phyloP scores from a whole-genome alignment of 2,113 vertebrate species.

The Motacilla tschutschensis region DNA sequence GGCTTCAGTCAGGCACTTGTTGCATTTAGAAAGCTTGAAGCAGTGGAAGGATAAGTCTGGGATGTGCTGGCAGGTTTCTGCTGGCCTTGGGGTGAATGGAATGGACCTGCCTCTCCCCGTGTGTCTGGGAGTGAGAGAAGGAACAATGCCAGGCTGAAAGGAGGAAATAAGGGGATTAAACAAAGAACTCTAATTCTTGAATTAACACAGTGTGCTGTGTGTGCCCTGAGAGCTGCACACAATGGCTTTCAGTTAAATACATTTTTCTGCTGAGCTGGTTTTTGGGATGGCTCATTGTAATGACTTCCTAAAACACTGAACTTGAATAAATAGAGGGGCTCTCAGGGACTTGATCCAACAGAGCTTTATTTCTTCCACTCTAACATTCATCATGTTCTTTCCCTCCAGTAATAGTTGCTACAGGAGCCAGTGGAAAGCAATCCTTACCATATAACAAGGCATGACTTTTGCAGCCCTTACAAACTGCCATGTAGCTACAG shows the following conservation, averaged over 20 bases:
- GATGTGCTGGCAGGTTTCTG: not conserved
- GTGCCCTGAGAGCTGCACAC: conserved; percentile 20
- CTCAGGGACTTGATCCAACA: not conserved
- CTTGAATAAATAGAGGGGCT: conserved; percentile 1
- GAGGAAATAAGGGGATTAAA: conserved; percentile 45
- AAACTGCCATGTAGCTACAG: not conserved
- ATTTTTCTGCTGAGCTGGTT: conserved; percentile 41
- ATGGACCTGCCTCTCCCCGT: not conserved
- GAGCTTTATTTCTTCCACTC: conserved; percentile 26
- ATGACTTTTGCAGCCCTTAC: not conserved
- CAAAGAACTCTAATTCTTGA: conserved; percentile 37
- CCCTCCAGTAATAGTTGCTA: not conserved
- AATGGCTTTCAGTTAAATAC: conserved; percentile 38
- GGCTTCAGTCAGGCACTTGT: not conserved
- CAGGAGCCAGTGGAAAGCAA: not conserved
- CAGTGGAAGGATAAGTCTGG: not conserved
- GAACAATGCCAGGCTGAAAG: not conserved
- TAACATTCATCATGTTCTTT: not conserved
- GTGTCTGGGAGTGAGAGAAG: not conserved
- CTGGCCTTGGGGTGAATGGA: not conserved
- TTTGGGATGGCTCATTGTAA: conserved; percentile 34
- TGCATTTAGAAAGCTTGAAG: not conserved
- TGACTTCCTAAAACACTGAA: conserved; percentile 42
- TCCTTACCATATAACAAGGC: not conserved
- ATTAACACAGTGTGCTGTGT: conserved; percentile 10